These are phyloP conservation scores for Meda fulgida DNA, from an alignment of 2,797 vertebrate genomes.

Conservation along the genomic window DNA sequence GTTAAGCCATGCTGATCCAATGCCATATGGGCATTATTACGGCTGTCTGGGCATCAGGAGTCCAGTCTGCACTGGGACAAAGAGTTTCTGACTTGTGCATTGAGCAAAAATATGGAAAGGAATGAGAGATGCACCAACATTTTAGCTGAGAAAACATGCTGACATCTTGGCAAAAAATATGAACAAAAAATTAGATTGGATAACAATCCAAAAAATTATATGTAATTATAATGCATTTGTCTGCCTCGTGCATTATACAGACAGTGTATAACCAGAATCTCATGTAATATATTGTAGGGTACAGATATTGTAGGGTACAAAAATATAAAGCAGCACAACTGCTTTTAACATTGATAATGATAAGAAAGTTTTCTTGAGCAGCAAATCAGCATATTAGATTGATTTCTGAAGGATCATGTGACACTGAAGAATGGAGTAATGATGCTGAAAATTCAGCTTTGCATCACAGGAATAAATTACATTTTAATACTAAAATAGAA, in stretches of 20 bases:
- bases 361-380: not conserved
- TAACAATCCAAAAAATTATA: no score
- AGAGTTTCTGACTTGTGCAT: constrained; percentile 21
- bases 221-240: no score
- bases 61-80: constrained; percentile 26
- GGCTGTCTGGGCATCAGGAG: constrained; percentile 30
- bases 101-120: not conserved
- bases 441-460: not conserved
- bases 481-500: not conserved
- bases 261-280: not conserved
- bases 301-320: not conserved
- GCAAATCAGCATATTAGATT: not conserved
- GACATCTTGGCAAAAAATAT: not conserved
- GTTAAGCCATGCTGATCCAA: constrained; percentile 49
- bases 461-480: not conserved
- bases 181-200: not conserved
- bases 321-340: not conserved
- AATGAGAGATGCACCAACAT: not conserved
- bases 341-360: not conserved
- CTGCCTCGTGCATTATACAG: not conserved
- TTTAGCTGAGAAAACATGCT: not conserved
- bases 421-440: not conserved
- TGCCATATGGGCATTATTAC: constrained; percentile 54
- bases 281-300: not conserved
- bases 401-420: not conserved